A percentile compares a stretch with the other conserved stretches of the same genome.
Evolutionary conservation across 2,113 vertebrate genomes (phyloP).

Genomic region (Elachura formosa): DNA sequence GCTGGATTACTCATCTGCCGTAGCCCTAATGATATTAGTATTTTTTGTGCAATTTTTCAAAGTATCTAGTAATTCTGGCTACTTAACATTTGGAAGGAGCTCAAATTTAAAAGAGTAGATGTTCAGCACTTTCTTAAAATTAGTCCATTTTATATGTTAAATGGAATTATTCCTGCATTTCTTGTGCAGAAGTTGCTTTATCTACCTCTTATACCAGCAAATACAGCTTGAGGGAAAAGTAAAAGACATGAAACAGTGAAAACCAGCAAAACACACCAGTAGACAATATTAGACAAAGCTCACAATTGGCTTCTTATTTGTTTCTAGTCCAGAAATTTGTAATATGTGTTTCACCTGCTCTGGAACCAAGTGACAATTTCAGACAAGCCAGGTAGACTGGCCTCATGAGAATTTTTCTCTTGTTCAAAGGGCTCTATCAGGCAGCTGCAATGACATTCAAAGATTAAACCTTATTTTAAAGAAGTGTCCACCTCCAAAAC

Average conservation of each 20-base stretch:
- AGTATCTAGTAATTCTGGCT: conserved; percentile 2
- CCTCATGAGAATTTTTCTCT: not conserved
- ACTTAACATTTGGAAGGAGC: conserved; percentile 16
- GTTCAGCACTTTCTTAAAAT: conserved; percentile 15
- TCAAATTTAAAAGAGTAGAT: conserved; percentile 19
- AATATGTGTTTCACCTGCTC: not conserved
- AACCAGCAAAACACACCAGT: not conserved
- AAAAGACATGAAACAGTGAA: not conserved
- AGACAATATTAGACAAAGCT: not conserved
- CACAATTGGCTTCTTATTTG: not conserved
- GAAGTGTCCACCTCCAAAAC: not conserved
- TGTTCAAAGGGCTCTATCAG: not conserved
- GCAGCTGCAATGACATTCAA: not conserved
- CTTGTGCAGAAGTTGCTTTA: not conserved
- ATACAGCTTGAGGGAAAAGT: not conserved
- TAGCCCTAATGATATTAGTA: conserved; percentile 19
- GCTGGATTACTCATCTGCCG: conserved; percentile 26
- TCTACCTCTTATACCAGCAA: not conserved
- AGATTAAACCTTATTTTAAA: not conserved
- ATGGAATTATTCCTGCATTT: not conserved
- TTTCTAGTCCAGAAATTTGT: not conserved
- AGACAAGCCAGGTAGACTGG: not conserved
- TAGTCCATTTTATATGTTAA: not conserved
- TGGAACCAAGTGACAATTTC: not conserved
- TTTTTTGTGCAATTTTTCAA: conserved; percentile 41